Evolutionary conservation across 2,888 invertebrate species (phyloP).

Genomic region (Callyntrura sp.): DNA sequence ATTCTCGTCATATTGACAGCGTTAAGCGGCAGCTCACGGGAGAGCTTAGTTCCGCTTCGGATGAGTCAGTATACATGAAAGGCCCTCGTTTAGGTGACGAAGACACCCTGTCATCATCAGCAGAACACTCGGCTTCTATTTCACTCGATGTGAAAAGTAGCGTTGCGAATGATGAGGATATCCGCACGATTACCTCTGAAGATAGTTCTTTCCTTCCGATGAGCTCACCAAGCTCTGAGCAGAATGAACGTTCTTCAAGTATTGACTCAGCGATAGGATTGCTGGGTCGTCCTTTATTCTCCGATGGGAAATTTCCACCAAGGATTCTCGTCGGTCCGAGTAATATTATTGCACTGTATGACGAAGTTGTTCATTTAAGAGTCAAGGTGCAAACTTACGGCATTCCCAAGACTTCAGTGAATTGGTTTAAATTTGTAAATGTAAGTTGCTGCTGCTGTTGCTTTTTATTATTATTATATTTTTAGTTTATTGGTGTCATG

Average conservation of each 20-base stretch:
- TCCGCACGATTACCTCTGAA: background rate
- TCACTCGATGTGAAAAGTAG: conserved; percentile 36
- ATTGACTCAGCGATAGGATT: conserved; percentile 75
- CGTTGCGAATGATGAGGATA: conserved; percentile 52
- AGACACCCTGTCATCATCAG: conserved; percentile 55
- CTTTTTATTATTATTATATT: too few relatives aligned
- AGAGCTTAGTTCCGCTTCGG: conserved; percentile 75
- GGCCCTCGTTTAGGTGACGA: conserved; percentile 70
- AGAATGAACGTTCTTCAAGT: conserved; percentile 72
- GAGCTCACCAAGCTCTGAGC: conserved; percentile 63
- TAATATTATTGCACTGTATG: conserved; percentile 77
- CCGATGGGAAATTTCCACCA: conserved; percentile 73
- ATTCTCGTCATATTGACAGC: background rate
- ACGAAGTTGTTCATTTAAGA: conserved; percentile 80
- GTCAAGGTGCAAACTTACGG: conserved; percentile 79
- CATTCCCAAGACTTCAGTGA: conserved; percentile 70
- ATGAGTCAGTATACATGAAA: conserved; percentile 75
- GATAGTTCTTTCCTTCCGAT: conserved; percentile 42
- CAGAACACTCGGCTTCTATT: conserved; percentile 45
- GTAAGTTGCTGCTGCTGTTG: conserved; percentile 69
- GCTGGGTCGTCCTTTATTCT: conserved; percentile 65
- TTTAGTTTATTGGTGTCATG: background rate
- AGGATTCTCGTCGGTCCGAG: conserved; percentile 79
- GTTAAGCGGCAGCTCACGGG: conserved; percentile 58
- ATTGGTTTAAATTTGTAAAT: conserved; percentile 79